phyloP scores from a whole-genome alignment of 2,113 vertebrate genomes.

The Centrocercus urophasianus region DNA sequence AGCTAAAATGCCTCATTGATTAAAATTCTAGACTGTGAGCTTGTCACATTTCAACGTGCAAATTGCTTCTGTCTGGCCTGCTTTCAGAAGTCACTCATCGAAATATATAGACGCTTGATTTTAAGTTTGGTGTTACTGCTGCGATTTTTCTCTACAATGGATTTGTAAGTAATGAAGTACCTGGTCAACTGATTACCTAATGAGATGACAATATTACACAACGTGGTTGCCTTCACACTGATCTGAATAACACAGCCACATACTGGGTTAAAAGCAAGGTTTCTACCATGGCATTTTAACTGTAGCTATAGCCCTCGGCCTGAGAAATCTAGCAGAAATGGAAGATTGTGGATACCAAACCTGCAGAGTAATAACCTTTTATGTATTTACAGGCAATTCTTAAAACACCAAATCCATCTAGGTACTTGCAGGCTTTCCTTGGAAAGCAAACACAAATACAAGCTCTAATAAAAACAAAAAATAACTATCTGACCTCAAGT shows the following conservation, averaged over 20 bases:
- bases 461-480: neutral
- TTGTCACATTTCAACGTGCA: slow-evolving; percentile 63
- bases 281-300: neutral
- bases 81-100: slow-evolving; percentile 55
- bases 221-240: slow-evolving; percentile 5
- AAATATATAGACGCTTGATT: slow-evolving; percentile 34
- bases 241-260: neutral
- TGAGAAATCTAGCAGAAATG: neutral
- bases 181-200: slow-evolving; percentile 48
- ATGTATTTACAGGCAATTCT: neutral
- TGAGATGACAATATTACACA: neutral
- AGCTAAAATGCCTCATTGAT: slow-evolving; percentile 65
- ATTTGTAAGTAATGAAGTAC: slow-evolving; percentile 12
- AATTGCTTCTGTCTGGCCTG: slow-evolving; percentile 66
- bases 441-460: neutral
- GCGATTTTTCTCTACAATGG: neutral
- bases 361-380: neutral
- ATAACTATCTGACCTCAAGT: neutral
- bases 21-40: slow-evolving; percentile 59
- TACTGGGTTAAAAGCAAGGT: neutral
- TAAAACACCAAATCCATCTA: neutral
- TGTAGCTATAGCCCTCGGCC: neutral
- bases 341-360: neutral
- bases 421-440: neutral
- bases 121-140: slow-evolving; percentile 43